Evolutionary conservation across 2,113 vertebrate species (phyloP), one percentile per base, ranked within the genome.

Genomic region (Thryonomys swinderianus): DNA sequence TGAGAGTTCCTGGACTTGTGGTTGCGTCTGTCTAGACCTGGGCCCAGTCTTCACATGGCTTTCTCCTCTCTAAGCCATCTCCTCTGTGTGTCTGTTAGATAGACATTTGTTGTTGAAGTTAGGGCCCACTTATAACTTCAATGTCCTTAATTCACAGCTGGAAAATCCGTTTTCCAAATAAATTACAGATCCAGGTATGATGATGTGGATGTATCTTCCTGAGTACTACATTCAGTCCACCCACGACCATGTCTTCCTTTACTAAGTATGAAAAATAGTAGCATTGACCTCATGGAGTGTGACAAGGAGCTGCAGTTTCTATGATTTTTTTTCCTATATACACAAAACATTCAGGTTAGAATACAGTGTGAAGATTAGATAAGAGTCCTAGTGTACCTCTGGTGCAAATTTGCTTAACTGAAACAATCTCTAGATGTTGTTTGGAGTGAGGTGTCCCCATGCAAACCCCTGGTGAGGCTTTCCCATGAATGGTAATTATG

Each of bases 31-130:
- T 82, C 25, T 21, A 6, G 3, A 23, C 45, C 79, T 61, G 20
- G 5, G 42, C 14, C 59, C 48, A 34, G 9, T 17, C 83, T 88
- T 71, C 7, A 1, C 0, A 0, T 4, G 1, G 3, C 30, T 20
- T 18, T 67, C 34, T 57, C 21, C 48, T 42, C 32, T 34, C 48
- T 30, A 7, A 3, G 18, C 7, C 13, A 13, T 40, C 17, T 53
- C 25, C 7, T 42, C 62, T 34, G 2, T 45, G 57, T 53, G 61
- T 23, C 73, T 66, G 25, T 20, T 32, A 14, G 1, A 34, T n/a
- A 32, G 55, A 85, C 48, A 5, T 14, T 20, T 13, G 45, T 32
- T 45, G 51, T 2, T 32, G 45, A 30, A 76, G 42, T 51, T 18
- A 55, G 57, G 64, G 16, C 8, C 18, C 40, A n/a, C 12, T 71